These are phyloP conservation scores for Synanthedon tipuliformis DNA, from an alignment of 2,888 invertebrate species.

Conservation along the genomic window DNA sequence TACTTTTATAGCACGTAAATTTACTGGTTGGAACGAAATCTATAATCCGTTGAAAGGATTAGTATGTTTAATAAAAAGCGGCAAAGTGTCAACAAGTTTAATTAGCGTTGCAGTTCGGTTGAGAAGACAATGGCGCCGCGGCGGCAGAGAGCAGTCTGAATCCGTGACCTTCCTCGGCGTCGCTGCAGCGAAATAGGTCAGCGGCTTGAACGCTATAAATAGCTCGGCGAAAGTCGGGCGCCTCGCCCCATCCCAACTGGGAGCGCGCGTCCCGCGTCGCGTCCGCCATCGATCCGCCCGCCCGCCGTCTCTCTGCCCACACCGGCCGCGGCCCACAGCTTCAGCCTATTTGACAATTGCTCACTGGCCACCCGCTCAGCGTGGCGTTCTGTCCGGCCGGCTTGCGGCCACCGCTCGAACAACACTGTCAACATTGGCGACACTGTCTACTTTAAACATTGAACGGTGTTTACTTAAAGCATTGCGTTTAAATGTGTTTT, in stretches of 20 bases:
- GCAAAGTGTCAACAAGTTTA: constrained; percentile 64
- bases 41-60: constrained; percentile 18
- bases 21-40: too few relatives aligned
- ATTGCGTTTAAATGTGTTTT: neutral
- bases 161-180: constrained; percentile 67
- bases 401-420: constrained; percentile 1
- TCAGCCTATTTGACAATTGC: neutral
- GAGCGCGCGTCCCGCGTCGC: constrained; percentile 24
- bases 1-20: too few relatives aligned
- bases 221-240: constrained; percentile 68
- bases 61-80: constrained; percentile 18
- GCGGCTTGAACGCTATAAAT: constrained; percentile 69
- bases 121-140: constrained; percentile 63
- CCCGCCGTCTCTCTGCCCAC: constrained; percentile 1
- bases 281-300: constrained; percentile 24
- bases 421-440: neutral
- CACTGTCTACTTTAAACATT: neutral
- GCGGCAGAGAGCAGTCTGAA: constrained; percentile 58
- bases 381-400: constrained; percentile 3
- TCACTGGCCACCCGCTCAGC: constrained; percentile 4
- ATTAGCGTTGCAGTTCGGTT: constrained; percentile 64
- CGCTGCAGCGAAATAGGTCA: constrained; percentile 69
- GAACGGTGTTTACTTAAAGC: neutral
- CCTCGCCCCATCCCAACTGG: constrained; percentile 51
- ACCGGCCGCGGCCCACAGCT: neutral